Evolutionary conservation across 2,888 invertebrate species (phyloP).

Genomic region (Limnephilus marmoratus): DNA sequence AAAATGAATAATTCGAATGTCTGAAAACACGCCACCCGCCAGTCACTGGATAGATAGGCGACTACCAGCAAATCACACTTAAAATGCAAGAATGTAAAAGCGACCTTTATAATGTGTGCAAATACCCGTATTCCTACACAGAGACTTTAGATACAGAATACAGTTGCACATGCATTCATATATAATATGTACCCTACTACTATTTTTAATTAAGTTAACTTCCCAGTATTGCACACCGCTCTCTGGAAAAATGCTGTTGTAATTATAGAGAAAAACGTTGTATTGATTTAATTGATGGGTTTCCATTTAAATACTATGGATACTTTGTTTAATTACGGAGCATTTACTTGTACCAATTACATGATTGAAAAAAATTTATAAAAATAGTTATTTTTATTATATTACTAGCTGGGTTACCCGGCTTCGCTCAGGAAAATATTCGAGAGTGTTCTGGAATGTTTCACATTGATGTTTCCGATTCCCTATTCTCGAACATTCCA

Average conservation of each 20-base stretch:
- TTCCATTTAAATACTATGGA: not conserved
- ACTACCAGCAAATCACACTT: slow-evolving; percentile 22
- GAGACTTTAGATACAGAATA: slow-evolving; percentile 38
- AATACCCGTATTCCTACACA: slow-evolving; percentile 50
- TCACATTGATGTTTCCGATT: no score
- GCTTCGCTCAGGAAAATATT: no score
- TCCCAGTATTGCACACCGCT: not conserved
- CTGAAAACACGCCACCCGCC: slow-evolving; percentile 10
- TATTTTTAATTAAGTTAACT: not conserved
- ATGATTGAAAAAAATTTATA: not conserved
- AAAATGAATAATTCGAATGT: not conserved
- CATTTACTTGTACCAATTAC: not conserved
- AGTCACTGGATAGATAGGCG: slow-evolving; percentile 13
- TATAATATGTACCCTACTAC: not conserved
- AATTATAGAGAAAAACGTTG: not conserved
- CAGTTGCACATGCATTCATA: slow-evolving; percentile 10
- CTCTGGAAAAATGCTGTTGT: not conserved
- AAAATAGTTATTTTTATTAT: no score
- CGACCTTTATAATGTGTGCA: slow-evolving; percentile 50
- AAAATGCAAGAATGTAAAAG: slow-evolving; percentile 58
- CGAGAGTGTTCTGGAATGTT: no score
- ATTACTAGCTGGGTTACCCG: no score
- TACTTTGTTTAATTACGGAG: not conserved
- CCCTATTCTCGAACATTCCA: no score
- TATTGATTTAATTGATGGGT: not conserved